Evolutionary conservation across 2,113 vertebrate genomes (phyloP), one percentile per base, ranked within the genome.

Genomic region (Rhinogobius similis): DNA sequence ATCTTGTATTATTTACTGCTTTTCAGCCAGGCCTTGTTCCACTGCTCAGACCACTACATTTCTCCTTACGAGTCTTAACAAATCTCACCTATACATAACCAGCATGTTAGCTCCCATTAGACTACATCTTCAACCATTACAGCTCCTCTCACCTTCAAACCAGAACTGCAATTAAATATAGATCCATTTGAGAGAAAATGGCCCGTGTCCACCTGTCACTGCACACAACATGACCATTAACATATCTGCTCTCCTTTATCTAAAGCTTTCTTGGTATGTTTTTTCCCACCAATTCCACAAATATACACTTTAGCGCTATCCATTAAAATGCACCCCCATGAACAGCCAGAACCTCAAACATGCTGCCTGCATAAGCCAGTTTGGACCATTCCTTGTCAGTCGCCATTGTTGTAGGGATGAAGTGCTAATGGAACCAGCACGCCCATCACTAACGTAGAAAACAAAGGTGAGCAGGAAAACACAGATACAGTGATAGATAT

Each of bases 401-500:
- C 38, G 38, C 10, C 38, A 12, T 86, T 81, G 80, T 71, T 81
- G 68, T 70, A 1, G 5, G 68, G 62, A 82, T 83, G 76, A 75
- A 71, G 74, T 67, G 77, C 77, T 87, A 85, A 88, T 83, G 82
- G 87, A 78, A 71, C 83, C 73, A 68, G 82, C 67, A 65, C 77
- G 36, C 82, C 81, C 78, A 82, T 82, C 29, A 71, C 67, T 72
- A 70, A 71, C 77, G 68, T 69, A 68, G 64, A 70, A 73, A 72
- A 62, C 76, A 24, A 65, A 10, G 56, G 62, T 64, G 68, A 38
- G 13, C 18, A 50, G 53, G 72, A 70, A 72, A 85, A 76, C 21
- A 56, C 27, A 27, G 24, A 18, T 14, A 21, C 3, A 26, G 13
- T 12, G 3, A 13, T 4, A 59, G 56, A 29, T 29, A 32, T 9